phyloP scores from a whole-genome alignment of 1,140 invertebrate genomes.

The Drosophila neocordata region DNA sequence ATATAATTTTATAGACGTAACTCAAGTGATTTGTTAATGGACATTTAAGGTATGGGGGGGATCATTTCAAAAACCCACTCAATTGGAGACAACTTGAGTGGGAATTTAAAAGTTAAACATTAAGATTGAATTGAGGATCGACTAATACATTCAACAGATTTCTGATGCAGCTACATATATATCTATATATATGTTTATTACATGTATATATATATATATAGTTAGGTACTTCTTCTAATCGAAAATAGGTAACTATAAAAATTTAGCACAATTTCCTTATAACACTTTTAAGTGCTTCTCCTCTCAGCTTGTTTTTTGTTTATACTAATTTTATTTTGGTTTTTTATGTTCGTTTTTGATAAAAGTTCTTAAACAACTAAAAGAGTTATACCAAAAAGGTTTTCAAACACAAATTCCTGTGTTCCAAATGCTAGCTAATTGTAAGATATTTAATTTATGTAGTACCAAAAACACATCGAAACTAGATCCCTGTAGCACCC shows the following conservation, averaged over 20 bases:
- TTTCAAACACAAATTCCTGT: slow-evolving; percentile 41
- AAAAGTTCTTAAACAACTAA: slow-evolving; percentile 62
- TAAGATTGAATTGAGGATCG: slow-evolving; percentile 2
- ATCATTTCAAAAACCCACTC: slow-evolving; percentile 59
- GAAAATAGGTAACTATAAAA: slow-evolving; percentile 62
- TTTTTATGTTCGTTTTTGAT: slow-evolving; percentile 28
- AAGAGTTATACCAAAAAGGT: slow-evolving; percentile 67
- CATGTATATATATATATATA: slow-evolving; percentile 39
- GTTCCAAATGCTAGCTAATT: slow-evolving; percentile 64
- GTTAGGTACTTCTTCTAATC: slow-evolving; percentile 41
- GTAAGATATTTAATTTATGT: slow-evolving; percentile 28
- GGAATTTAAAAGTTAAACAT: slow-evolving; percentile 44
- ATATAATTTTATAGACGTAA: slow-evolving; percentile 75
- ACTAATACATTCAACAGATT: slow-evolving; percentile 38
- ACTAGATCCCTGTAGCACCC: slow-evolving; percentile 41
- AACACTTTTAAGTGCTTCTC: slow-evolving; percentile 18
- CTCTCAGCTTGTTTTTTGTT: slow-evolving; percentile 5
- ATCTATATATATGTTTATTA: slow-evolving; percentile 36
- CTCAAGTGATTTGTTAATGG: slow-evolving; percentile 73
- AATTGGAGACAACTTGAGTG: slow-evolving; percentile 65
- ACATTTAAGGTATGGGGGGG: slow-evolving; percentile 5
- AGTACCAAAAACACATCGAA: slow-evolving; percentile 44
- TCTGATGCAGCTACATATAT: slow-evolving; percentile 70
- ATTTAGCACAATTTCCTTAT: slow-evolving; percentile 72
- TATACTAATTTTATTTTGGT: slow-evolving; percentile 30